These are phyloP conservation scores for Catocala sponsa DNA, from an alignment of 2,888 invertebrate species.

Conservation along the genomic window DNA sequence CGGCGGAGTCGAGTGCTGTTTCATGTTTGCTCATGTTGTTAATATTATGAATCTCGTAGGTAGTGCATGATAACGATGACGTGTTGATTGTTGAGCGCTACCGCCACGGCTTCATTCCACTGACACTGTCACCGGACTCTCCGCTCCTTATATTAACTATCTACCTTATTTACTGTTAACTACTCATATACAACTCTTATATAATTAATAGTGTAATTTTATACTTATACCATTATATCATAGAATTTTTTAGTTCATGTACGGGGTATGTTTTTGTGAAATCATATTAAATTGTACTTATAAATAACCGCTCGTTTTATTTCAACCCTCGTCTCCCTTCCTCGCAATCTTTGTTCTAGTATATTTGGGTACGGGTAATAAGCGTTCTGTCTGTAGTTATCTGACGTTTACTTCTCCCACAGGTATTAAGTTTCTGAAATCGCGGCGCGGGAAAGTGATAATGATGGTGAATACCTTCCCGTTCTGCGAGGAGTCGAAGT, in stretches of 20 bases:
- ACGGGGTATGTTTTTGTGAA: slow-evolving; percentile 86
- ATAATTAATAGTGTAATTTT: slow-evolving; percentile 80
- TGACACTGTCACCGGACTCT: slow-evolving; percentile 49
- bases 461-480: slow-evolving; percentile 88
- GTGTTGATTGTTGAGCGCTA: slow-evolving; percentile 57
- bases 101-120: slow-evolving; percentile 72
- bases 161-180: slow-evolving; percentile 82
- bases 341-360: slow-evolving; percentile 14
- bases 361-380: slow-evolving; percentile 23
- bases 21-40: slow-evolving; percentile 66
- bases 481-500: slow-evolving; percentile 85
- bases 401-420: slow-evolving; percentile 72
- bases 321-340: slow-evolving; percentile 48
- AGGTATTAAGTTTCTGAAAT: slow-evolving; percentile 86
- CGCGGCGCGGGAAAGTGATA: slow-evolving; percentile 84
- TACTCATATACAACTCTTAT: slow-evolving; percentile 77
- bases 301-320: slow-evolving; percentile 83
- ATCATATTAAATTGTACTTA: slow-evolving; percentile 87
- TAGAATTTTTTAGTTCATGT: slow-evolving; percentile 83
- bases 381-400: slow-evolving; percentile 41
- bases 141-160: slow-evolving; percentile 62
- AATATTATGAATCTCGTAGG: slow-evolving; percentile 76
- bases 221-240: slow-evolving; percentile 82
- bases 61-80: slow-evolving; percentile 59
- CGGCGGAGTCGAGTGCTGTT: slow-evolving; percentile 52